A percentile compares a stretch with the other conserved stretches of the same genome.
phyloP scores from a whole-genome alignment of 2,797 vertebrate species.

The Gallinago solitaria region DNA sequence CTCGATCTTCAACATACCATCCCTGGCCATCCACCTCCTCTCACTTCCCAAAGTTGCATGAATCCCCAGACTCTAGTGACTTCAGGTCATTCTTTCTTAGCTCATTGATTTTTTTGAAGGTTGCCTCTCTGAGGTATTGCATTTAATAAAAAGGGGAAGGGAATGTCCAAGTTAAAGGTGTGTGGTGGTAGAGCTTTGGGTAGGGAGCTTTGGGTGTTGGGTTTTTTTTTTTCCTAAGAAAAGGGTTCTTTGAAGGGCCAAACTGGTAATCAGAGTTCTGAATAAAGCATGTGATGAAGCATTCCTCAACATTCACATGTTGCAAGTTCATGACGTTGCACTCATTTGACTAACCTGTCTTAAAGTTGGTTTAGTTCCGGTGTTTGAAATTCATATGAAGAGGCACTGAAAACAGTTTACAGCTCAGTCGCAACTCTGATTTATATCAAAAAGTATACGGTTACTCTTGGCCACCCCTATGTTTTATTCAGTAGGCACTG shows the following conservation, averaged over 20 bases:
- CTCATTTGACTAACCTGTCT: background rate
- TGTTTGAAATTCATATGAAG: background rate
- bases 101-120: background rate
- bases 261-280: background rate
- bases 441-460: background rate
- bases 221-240: accelerated
- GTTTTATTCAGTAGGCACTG: conserved; percentile 24
- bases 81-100: background rate
- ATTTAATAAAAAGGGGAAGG: background rate
- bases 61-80: background rate
- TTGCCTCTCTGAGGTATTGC: background rate
- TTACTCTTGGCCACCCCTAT: background rate
- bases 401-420: background rate
- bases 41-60: background rate
- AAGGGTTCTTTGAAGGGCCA: background rate
- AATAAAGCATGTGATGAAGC: background rate
- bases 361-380: background rate
- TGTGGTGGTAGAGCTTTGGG: background rate
- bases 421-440: background rate
- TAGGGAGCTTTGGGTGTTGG: background rate
- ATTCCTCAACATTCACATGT: background rate
- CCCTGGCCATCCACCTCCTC: background rate
- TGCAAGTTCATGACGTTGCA: background rate
- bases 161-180: background rate
- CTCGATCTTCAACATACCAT: background rate